phyloP scores from a whole-genome alignment of 1,140 invertebrate species.

The Pachypeltis micranthus region DNA sequence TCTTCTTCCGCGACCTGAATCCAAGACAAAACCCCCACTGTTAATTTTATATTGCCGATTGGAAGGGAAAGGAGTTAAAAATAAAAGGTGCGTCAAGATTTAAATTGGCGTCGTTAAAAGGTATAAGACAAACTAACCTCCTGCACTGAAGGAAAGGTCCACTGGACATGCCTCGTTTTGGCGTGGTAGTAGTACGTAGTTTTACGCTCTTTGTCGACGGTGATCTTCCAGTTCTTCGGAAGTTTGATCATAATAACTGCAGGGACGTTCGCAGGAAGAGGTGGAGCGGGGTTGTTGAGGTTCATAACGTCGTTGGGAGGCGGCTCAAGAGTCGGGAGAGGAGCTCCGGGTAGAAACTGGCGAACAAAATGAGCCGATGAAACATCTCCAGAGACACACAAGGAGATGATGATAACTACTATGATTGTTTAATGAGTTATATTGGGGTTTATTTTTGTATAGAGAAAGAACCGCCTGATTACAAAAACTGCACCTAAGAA shows the following conservation, averaged over 20 bases:
- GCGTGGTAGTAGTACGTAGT: slow-evolving; percentile 85
- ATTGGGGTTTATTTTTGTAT: too few species aligned
- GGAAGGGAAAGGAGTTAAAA: too few species aligned
- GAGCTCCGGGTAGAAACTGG: background rate
- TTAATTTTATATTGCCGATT: too few species aligned
- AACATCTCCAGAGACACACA: too few species aligned
- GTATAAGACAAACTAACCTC: slow-evolving; percentile 9
- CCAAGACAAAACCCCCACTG: too few species aligned
- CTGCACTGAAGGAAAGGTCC: slow-evolving; percentile 62
- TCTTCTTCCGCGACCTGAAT: background rate
- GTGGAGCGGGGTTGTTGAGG: background rate
- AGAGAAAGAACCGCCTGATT: too few species aligned
- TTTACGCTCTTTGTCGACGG: slow-evolving; percentile 58
- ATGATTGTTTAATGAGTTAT: too few species aligned
- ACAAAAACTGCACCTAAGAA: too few species aligned
- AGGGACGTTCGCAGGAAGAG: slow-evolving; percentile 14
- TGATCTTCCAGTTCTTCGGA: slow-evolving; percentile 77
- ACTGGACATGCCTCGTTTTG: slow-evolving; percentile 70
- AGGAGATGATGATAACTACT: too few species aligned
- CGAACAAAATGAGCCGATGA: too few species aligned
- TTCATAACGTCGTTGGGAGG: slow-evolving; percentile 15
- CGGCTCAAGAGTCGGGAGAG: slow-evolving; percentile 24
- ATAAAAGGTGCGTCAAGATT: too few species aligned
- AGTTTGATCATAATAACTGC: slow-evolving; percentile 49
- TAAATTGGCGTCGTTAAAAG: too few species aligned